Base-by-base conservation (phyloP, 2,888 invertebrate genomes). In the Rotaria socialis region DNA sequence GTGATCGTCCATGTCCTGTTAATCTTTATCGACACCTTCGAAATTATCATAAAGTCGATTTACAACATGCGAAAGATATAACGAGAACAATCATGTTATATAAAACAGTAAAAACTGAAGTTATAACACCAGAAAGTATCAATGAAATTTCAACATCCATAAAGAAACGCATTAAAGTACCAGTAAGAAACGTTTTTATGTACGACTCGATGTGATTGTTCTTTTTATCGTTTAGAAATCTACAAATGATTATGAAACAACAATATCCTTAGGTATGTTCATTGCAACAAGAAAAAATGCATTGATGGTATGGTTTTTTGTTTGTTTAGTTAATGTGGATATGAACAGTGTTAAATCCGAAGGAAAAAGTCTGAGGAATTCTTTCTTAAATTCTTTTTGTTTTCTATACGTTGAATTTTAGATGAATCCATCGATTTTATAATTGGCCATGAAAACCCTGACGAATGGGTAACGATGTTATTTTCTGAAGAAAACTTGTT, bases 21-120 rank as follows among this genome's bases (percentile, higher is more conserved):
- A 80, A 80, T 80, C 80, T 80, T 6, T 80, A 80, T 80, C 24
- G 80, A n/a, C 80, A 80, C n/a, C 47, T 80, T 47, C 24, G 80
- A 43, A 80, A 80, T 80, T 80, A 80, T 80, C 80, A 80, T 80
- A 80, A 80, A 80, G 43, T 80, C n/a, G 47, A 80, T 47, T 47
- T 80, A 47, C 24, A 43, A 24, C 80, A 80, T 47, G 80, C 80
- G 3, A 80, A 80, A 80, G 80, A 80, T 10, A 80, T 80, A 43
- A 80, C 80, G n/a, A 22, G 80, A n/a, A 80, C 80, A n/a, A 80
- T 80, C 5, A 80, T 80, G 80, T 4, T 47, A 24, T 8, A 24
- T 8, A 80, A 47, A 80, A 80, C 67, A 8, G 7, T 67, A 19
- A 67, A 67, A 67, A 1, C 27, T 16, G 67, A 67, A 19, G 67